A percentile compares a stretch with the other conserved stretches of the same genome.
phyloP scores from a whole-genome alignment of 1,140 invertebrate species.

The Phymorhynchus buccinoides region DNA sequence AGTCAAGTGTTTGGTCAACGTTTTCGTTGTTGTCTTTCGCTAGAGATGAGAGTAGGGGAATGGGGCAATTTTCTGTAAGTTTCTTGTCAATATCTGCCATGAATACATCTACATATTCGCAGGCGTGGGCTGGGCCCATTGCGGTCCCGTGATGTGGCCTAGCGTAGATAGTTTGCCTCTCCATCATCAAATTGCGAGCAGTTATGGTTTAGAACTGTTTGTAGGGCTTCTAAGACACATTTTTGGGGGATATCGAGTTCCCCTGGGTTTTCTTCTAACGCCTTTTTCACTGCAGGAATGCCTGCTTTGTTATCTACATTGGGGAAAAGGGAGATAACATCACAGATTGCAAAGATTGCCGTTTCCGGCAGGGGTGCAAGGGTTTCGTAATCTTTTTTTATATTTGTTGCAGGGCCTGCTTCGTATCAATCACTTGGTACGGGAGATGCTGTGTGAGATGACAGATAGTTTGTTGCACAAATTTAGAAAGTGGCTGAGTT shows the following conservation, averaged over 20 bases:
- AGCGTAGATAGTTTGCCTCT: not conserved
- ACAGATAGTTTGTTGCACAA: not conserved
- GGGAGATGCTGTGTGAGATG: not conserved
- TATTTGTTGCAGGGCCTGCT: not conserved
- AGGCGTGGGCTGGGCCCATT: not conserved
- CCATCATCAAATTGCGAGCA: not conserved
- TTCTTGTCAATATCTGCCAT: not conserved
- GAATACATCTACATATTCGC: not conserved
- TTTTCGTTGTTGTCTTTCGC: not conserved
- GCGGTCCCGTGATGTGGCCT: not conserved
- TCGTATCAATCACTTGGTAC: not conserved
- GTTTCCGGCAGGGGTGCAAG: not conserved
- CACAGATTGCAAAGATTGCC: not conserved
- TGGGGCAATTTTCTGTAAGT: not conserved
- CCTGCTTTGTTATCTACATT: not conserved
- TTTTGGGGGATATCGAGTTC: not conserved
- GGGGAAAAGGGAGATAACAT: not conserved
- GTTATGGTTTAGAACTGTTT: not conserved
- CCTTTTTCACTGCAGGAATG: not conserved
- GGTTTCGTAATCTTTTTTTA: not conserved
- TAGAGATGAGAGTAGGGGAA: not conserved
- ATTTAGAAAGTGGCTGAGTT: not conserved
- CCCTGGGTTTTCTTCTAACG: not conserved
- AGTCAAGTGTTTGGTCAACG: not conserved
- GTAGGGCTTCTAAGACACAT: not conserved